Evolutionary conservation across 2,113 vertebrate species (phyloP), one percentile per base, ranked within the genome.

Genomic region (Toxotes jaculatrix): DNA sequence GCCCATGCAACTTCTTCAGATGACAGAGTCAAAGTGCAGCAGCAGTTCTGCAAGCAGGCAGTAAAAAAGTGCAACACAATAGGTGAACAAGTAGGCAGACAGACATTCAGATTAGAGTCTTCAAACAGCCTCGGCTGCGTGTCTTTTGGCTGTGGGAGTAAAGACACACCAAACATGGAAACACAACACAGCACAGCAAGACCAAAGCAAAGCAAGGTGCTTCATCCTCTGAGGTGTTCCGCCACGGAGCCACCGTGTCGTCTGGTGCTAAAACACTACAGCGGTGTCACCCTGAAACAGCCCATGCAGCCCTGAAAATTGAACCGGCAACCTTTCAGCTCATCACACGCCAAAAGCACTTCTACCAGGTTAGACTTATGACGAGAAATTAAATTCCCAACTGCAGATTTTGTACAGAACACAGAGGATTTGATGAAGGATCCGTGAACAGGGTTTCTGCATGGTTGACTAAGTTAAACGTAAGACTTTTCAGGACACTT

Each of bases 21-120:
- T 59, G 61, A 72, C 43, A 57, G 59, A 61, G 60, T 61, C 78
- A 49, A 72, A 88, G 67, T 73, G 38, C 60, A 55, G 9, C 36
- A 11, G 47, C 55, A 47, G 45, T 42, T 73, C 62, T 53, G 55
- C 61, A 83, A 62, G 23, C n/a, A 64, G 38, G 36, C 47, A 36
- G 16, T 40, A 47, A 47, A 61, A 40, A 71, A 40, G 12, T 74
- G 4, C 11, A 32, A 11, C 32, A 56, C 4, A 13, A 69, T 17
- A 53, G 7, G 17, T 11, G 17, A 47, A 64, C 12, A 14, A 23
- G 42, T 3, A 36, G 51, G n/a, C 34, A 67, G 42, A 67, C 51
- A 57, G 21, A 19, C n/a, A 5, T 21, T 49, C 62, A 77, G 55
- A 43, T 60, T 17, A 11, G 0, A 47, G 51, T 36, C 60, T 70